Conservation (phyloP, 2,113 vertebrate species). For the Brachyhypopomus occidentalis region DNA sequence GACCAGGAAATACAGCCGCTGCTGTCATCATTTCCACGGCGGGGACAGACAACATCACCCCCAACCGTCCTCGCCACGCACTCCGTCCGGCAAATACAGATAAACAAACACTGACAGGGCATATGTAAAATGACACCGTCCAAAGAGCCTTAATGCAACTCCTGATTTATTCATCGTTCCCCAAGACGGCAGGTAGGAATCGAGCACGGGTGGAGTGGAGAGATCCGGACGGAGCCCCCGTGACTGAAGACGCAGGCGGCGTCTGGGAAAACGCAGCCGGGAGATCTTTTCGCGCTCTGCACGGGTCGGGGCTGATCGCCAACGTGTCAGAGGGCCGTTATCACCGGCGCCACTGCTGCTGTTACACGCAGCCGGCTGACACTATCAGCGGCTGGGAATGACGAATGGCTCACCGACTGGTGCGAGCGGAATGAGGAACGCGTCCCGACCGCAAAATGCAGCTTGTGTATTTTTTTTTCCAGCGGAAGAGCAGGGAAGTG, state of each 20-base stretch:
- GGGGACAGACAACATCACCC: constrained; percentile 64
- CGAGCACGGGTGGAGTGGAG: not conserved
- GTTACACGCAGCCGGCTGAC: not conserved
- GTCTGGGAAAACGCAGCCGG: not conserved
- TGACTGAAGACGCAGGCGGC: not conserved
- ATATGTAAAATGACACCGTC: constrained; percentile 25
- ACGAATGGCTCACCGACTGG: constrained; percentile 12
- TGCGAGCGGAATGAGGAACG: constrained; percentile 3
- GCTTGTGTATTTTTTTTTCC: not conserved
- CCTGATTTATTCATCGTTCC: constrained; percentile 10
- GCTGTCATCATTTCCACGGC: constrained; percentile 66
- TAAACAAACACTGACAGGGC: constrained; percentile 37
- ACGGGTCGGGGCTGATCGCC: not conserved
- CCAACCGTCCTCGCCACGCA: constrained; percentile 32
- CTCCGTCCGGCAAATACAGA: constrained; percentile 13
- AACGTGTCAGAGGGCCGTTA: constrained; percentile 12
- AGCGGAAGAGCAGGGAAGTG: not conserved
- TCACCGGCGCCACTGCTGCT: not conserved
- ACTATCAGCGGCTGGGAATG: not conserved
- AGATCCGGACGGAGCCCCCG: not conserved
- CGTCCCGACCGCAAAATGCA: not conserved
- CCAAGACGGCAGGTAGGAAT: not conserved
- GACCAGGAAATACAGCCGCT: constrained; percentile 55
- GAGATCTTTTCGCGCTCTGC: constrained; percentile 3
- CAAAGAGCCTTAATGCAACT: constrained; percentile 2